Evolutionary conservation across 2,113 vertebrate species (phyloP), one percentile per base, ranked within the genome.

Genomic region (Corvus hawaiiensis): DNA sequence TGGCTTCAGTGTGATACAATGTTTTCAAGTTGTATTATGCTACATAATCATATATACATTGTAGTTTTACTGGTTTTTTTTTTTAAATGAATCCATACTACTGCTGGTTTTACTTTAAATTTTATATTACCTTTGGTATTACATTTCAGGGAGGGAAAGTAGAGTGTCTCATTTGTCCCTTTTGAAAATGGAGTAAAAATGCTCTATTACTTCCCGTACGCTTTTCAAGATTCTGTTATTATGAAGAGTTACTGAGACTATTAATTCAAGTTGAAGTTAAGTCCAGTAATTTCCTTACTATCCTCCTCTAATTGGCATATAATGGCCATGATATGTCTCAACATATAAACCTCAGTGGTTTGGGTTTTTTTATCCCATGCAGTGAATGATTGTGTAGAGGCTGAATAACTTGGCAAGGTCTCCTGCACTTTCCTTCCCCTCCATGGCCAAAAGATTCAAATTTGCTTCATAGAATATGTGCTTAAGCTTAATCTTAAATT

Each of bases 351-450:
- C 8, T 46, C 16, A 51, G 17, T 49, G 32, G 11, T 79, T 48
- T 58, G 33, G 16, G 3, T 5, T 1, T 13, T 55, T 43, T 68
- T 30, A 26, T 11, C 35, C 37, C 1, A 0, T 41, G 7, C 30
- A 44, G 39, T 63, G 17, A 44, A 54, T 35, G 11, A n/a, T 27
- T 63, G 12, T 88, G n/a, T 49, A 12, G 11, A 17, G 58, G 35
- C 16, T 68, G 37, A 71, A 28, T 56, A 69, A 37, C 14, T 49
- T 54, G 32, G 32, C 37, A 68, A 35, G 16, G 26, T 68, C 20
- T 82, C 12, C 7, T 75, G 28, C 16, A 23, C 28, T 51, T 51
- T 33, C 18, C 48, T 32, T 55, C 35, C 26, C 12, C 17, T 58
- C 20, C 16, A 28, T 6, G 4, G 23, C n/a, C 37, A 32, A n/a